These are phyloP conservation scores for Agriopis leucophaearia DNA, from an alignment of 2,888 invertebrate genomes.

Conservation along the genomic window DNA sequence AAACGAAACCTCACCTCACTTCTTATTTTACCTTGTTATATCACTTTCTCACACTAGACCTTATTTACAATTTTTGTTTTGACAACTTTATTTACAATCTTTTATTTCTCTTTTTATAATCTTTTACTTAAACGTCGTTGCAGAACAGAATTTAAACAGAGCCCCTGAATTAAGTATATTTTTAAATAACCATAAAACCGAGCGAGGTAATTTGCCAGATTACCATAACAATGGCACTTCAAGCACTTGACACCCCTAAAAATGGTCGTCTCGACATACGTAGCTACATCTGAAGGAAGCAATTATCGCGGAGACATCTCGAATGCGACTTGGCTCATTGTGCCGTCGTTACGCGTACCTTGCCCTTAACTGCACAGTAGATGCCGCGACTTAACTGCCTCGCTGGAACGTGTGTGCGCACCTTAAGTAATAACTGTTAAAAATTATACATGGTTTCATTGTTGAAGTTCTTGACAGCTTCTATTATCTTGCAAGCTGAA, in stretches of 20 bases:
- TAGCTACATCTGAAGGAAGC: constrained; percentile 63
- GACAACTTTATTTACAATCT: too few species aligned
- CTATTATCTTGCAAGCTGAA: too few species aligned
- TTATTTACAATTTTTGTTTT: too few species aligned
- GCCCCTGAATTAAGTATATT: constrained; percentile 1
- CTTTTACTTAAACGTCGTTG: too few species aligned
- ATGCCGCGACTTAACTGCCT: neutral
- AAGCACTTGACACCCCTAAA: constrained; percentile 56
- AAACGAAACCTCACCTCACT: too few species aligned
- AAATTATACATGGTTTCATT: too few species aligned
- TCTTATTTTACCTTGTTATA: too few species aligned
- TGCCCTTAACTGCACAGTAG: constrained; percentile 18
- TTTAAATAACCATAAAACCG: constrained; percentile 26
- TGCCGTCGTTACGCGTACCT: constrained; percentile 28
- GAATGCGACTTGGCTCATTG: constrained; percentile 45
- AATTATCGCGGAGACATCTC: constrained; percentile 59
- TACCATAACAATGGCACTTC: constrained; percentile 53
- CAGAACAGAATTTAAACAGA: too few species aligned
- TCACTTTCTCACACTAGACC: too few species aligned
- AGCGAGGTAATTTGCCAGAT: constrained; percentile 42
- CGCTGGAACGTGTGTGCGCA: neutral
- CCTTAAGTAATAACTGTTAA: neutral
- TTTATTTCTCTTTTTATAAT: too few species aligned
- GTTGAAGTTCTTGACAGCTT: too few species aligned
- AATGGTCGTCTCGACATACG: constrained; percentile 45